A percentile compares a stretch with the other conserved stretches of the same genome.
Evolutionary conservation across 2,113 vertebrate species (phyloP).

Genomic region (Chloroceryle aenea): DNA sequence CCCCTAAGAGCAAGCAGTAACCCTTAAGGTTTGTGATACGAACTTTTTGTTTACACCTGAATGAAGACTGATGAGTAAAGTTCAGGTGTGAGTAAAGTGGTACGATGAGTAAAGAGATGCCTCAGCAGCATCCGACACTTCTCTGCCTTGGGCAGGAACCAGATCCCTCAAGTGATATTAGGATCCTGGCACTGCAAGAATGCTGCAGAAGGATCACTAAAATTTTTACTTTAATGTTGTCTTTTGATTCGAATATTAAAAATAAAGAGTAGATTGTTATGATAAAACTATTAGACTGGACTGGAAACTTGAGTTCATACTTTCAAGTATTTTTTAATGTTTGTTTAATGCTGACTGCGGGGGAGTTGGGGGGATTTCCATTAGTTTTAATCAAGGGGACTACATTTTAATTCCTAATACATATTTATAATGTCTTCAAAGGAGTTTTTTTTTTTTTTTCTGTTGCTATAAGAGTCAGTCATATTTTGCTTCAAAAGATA

Average conservation of each 20-base stretch:
- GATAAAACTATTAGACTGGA: neutral
- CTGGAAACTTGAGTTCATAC: neutral
- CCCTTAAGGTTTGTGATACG: neutral
- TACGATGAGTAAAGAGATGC: neutral
- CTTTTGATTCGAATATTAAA: constrained; percentile 9
- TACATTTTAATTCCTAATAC: neutral
- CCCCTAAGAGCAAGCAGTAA: neutral
- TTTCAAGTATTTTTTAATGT: constrained; percentile 7
- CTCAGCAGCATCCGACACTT: neutral
- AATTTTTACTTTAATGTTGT: constrained; percentile 12
- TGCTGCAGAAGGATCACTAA: neutral
- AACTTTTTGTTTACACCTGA: neutral
- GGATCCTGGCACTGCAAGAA: neutral
- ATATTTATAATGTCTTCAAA: constrained; percentile 37
- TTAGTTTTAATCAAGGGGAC: neutral
- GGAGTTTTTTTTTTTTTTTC: neutral
- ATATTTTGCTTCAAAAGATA: neutral
- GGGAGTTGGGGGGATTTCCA: neutral
- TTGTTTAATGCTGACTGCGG: neutral
- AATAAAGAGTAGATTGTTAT: neutral
- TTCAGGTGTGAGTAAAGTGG: neutral
- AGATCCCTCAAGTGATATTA: neutral
- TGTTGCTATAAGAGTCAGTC: neutral
- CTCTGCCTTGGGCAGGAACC: neutral
- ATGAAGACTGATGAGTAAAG: neutral